phyloP scores from a whole-genome alignment of 2,797 vertebrate species.

The Neosilurus mollespiculum region DNA sequence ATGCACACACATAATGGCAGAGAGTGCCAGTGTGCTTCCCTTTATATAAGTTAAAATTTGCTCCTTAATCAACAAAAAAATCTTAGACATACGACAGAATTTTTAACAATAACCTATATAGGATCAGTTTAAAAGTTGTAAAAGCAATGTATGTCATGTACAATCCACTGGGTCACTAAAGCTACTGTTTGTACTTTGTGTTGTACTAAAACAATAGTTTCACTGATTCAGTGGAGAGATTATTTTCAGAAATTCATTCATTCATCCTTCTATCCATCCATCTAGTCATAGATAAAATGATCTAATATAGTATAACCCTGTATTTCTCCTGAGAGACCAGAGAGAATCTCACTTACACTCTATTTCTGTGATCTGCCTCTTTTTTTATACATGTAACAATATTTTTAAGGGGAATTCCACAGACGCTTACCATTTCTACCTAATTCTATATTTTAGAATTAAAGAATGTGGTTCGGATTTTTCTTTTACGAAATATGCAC shows the following conservation, averaged over 20 bases:
- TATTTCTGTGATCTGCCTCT: slow-evolving; percentile 1
- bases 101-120: slow-evolving; percentile 35
- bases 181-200: slow-evolving; percentile 10
- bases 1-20: slow-evolving; percentile 38
- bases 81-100: slow-evolving; percentile 35
- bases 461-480: not conserved
- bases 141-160: slow-evolving; percentile 42
- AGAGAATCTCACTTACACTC: slow-evolving; percentile 12
- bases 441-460: not conserved
- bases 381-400: not conserved
- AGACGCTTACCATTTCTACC: not conserved
- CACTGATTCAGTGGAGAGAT: slow-evolving; percentile 23
- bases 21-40: slow-evolving; percentile 38
- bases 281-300: slow-evolving; percentile 8
- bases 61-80: slow-evolving; percentile 31
- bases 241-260: slow-evolving; percentile 24
- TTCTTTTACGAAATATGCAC: not conserved
- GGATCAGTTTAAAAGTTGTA: slow-evolving; percentile 34
- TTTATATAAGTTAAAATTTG: slow-evolving; percentile 32
- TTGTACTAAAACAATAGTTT: slow-evolving; percentile 31
- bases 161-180: slow-evolving; percentile 27
- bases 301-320: slow-evolving; percentile 28
- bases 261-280: not conserved
- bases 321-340: slow-evolving; percentile 38
- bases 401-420: slow-evolving; percentile 26